Base-by-base conservation (phyloP, 2,888 invertebrate genomes). In the Pasiphila rectangulata region DNA sequence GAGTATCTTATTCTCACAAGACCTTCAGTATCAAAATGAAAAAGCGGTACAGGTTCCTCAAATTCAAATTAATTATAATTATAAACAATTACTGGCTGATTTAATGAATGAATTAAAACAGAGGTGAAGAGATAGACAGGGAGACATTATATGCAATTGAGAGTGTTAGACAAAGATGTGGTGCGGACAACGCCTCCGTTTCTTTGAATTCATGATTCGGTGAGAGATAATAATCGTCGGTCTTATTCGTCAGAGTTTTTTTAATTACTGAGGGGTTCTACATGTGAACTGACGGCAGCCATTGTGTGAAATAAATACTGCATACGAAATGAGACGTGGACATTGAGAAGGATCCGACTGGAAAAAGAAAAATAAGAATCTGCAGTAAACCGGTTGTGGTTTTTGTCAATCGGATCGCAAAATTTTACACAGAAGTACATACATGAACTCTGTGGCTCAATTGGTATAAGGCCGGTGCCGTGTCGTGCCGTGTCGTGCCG, bases 221-320 rank as follows among this genome's bases (percentile, higher is more conserved):
- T 78, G 74, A 74, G 79, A 74, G 88, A 88, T 88, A 84, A 85
- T 85, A 86, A 87, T 87, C 87, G 81, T 78, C 75, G 80, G 85
- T 83, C 79, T 87, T 82, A 88, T 88, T 88, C 88, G 88, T 88
- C 84, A 75, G 84, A 63, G 67, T 81, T 85, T 79, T 85, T 87
- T 86, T 88, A 87, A 87, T 87, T 88, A 85, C 79, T 77, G 75
- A 83, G 83, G 83, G 85, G 79, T 77, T 77, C 59, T 71, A 71
- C 81, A 83, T 87, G 87, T 80, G 88, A 88, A 86, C 77, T 70
- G 72, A 75, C 72, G 78, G 80, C 70, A 65, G 79, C 84, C 80
- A 85, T 87, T 86, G 85, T 86, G 71, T 76, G 66, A 72, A 63
- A 79, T 79, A 79, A 84, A 83, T 83, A 86, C 76, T 77, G 78